Base-by-base conservation (phyloP, 2,797 vertebrate species). In the Microtus agrestis region DNA sequence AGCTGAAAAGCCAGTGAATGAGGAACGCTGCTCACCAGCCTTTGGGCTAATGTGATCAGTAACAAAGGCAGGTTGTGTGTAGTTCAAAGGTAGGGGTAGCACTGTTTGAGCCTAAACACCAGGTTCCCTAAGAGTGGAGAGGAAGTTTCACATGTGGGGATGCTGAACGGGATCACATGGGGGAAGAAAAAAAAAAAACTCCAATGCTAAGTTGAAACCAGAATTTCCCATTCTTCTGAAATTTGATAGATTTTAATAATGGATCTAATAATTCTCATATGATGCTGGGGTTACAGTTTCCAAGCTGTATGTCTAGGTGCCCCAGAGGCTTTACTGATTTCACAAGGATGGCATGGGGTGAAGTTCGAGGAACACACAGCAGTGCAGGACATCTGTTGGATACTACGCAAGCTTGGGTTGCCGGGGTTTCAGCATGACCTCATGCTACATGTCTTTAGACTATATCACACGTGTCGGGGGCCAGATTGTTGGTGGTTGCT, bases 391-490 rank as follows among this genome's bases (percentile, higher is more conserved):
- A 80, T 79, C 54, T 84, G 56, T 15, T 78, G 34, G 67, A 81
- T 31, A 31, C 67, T 67, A 59, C 3, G 15, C 80, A 82, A 93
- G 56, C 34, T 71, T 3, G 67, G 48, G 59, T n/a, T 54, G 54
- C 82, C n/a, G 40, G 43, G 2, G 31, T 91, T 96, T 95, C 94
- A 76, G 40, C 63, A 93, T 93, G 74, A 95, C 81, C 46, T 90
- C 78, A 76, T 8, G 23, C 51, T 67, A 31, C 2, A 51, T 86
- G 79, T 65, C 84, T 96, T 78, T 54, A 74, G 25, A 91, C 85
- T 71, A 71, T 14, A 93, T 69, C 81, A 86, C 51, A 92, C 67
- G 56, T 91, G 85, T 40, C 17, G 63, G 87, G 91, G 91, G 88
- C 87, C 95, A 21, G 78, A 65, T 54, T 94, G 87, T 12, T 13